Percentiles rank a stretch among this genome's conserved stretches.
These are phyloP conservation scores for Balaeniceps rex DNA, from an alignment of 2,113 vertebrate species.

Conservation along the genomic window DNA sequence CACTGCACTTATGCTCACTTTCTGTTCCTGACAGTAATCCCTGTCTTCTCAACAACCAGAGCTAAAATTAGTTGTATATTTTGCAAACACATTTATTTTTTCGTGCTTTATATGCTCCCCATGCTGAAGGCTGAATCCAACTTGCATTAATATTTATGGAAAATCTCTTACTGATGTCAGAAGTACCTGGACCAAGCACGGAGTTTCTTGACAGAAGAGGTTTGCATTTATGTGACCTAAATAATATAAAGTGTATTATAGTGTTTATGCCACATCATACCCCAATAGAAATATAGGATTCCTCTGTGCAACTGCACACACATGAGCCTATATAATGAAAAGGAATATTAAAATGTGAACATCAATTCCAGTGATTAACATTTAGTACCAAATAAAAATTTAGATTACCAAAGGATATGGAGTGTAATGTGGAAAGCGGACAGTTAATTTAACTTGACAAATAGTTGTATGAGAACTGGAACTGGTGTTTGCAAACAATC, in stretches of 20 bases:
- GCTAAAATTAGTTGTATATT: neutral
- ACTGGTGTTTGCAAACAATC: neutral
- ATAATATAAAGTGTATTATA: neutral
- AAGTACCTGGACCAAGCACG: neutral
- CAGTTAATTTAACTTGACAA: neutral
- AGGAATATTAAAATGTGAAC: neutral
- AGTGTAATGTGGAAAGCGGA: neutral
- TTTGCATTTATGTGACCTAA: neutral
- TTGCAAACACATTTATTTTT: neutral
- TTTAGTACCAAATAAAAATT: neutral
- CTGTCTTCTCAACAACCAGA: neutral
- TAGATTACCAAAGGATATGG: neutral
- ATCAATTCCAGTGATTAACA: neutral
- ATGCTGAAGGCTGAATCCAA: neutral
- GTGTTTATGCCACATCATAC: neutral
- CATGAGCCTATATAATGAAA: neutral
- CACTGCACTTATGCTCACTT: neutral
- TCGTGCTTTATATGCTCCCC: neutral
- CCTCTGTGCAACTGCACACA: neutral
- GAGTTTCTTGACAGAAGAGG: neutral
- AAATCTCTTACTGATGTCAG: neutral
- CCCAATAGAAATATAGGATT: neutral
- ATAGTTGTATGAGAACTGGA: neutral
- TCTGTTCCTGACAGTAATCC: neutral
- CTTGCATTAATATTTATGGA: neutral